Percentiles rank a stretch among this genome's conserved stretches.
These are phyloP conservation scores for Sebastes matsubarae DNA, from an alignment of 2,797 vertebrate species.

Conservation along the genomic window DNA sequence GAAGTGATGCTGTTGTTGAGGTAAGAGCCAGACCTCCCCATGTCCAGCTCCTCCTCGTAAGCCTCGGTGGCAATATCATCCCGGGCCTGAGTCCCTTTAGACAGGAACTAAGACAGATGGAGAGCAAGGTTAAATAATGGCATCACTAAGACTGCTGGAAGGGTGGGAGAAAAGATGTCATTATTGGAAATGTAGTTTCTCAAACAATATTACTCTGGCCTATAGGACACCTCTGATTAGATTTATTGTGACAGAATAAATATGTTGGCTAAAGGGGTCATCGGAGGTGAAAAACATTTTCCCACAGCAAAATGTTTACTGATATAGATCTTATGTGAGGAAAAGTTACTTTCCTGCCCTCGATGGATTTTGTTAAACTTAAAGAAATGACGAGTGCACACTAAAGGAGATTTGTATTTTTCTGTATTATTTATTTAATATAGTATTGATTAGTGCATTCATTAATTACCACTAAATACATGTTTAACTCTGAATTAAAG, in stretches of 20 bases:
- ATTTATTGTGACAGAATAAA: background rate
- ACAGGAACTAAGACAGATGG: slow-evolving; percentile 87
- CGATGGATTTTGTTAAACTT: background rate
- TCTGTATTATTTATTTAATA: background rate
- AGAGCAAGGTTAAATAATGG: slow-evolving; percentile 11
- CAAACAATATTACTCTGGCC: background rate
- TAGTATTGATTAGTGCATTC: background rate
- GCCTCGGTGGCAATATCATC: slow-evolving; percentile 96
- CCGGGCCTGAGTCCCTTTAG: slow-evolving; percentile 92
- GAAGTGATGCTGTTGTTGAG: slow-evolving; percentile 98
- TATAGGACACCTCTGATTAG: background rate
- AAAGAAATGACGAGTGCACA: background rate
- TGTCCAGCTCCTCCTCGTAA: slow-evolving; percentile 98
- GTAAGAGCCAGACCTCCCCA: slow-evolving; percentile 96
- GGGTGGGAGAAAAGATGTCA: background rate
- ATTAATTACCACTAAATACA: background rate
- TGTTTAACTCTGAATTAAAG: background rate
- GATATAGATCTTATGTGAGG: background rate
- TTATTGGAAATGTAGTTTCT: slow-evolving; percentile 8
- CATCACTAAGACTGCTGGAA: background rate
- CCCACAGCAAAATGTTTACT: background rate
- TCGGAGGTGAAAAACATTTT: background rate
- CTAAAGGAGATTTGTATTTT: background rate
- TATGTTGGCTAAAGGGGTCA: background rate
- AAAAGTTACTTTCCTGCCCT: background rate